Evolutionary conservation across 2,797 vertebrate species (phyloP), one percentile per base, ranked within the genome.

Genomic region (Mallotus villosus): DNA sequence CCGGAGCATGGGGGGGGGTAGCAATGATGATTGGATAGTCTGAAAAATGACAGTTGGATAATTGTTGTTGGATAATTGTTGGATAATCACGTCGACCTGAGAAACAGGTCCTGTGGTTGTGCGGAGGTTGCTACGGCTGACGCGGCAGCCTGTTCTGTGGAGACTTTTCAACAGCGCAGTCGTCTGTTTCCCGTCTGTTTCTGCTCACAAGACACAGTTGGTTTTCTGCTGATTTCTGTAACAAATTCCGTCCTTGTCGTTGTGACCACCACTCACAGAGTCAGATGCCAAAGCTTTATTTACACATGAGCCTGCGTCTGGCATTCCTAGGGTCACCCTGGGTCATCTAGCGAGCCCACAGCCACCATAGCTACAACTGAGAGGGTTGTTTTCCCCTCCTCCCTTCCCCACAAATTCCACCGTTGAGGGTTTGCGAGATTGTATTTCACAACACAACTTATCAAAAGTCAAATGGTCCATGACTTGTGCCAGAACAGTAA

Each of bases 271-370:
- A 78, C 78, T 78, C 75, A 76, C 76, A 73, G 78, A 83, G 77
- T 78, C 22, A 78, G 87, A 90, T 82, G 67, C 76, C 83, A 84
- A 83, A 85, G 72, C 86, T 91, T 91, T 90, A 87, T 91, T 92
- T 91, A 90, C 90, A 88, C 90, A 81, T 78, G 81, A 84, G 81
- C 65, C 78, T 7, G 29, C 53, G 85, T 89, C 86, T 86, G 90
- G 87, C 86, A 92, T 92, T 89, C 82, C 58, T 11, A 70, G 63
- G 90, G 90, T 92, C 90, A 84, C 69, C 53, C 60, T 24, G 80
- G 88, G 87, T 92, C 86, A 88, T 78, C 80, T 25, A 63, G 70
- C 84, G 80, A 79, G 78, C 75, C 84, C 66, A 55, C 78, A 78
- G 77, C 78, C 79, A 81, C 78, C 73, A 65, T 80, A 21, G 60